phyloP scores from a whole-genome alignment of 2,113 vertebrate species.

The Phyllostomus hastatus region DNA sequence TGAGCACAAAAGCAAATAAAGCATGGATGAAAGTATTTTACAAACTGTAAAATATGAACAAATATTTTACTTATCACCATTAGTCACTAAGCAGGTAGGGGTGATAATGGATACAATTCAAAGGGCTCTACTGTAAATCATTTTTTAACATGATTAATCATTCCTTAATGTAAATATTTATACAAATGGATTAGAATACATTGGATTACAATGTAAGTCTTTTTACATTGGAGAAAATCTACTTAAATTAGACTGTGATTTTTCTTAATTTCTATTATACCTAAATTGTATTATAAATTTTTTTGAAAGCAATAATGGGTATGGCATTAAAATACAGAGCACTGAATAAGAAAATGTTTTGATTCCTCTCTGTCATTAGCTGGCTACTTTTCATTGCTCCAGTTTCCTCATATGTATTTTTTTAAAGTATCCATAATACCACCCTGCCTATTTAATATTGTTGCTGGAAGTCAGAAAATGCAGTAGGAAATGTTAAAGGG shows the following conservation, averaged over 20 bases:
- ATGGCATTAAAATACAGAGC: slow-evolving; percentile 1
- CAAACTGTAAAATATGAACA: slow-evolving; percentile 7
- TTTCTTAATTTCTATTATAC: slow-evolving; percentile 18
- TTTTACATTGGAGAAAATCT: background rate
- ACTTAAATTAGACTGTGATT: slow-evolving; percentile 22
- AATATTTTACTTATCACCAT: background rate
- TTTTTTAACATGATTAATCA: slow-evolving; percentile 39
- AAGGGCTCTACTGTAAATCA: background rate
- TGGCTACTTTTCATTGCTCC: slow-evolving; percentile 10
- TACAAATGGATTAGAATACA: slow-evolving; percentile 7
- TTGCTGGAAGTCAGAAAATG: background rate
- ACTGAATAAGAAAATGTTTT: background rate
- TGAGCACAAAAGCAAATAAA: slow-evolving; percentile 35
- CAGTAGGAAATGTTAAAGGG: too few species aligned
- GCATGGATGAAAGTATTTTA: background rate
- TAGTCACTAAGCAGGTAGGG: background rate
- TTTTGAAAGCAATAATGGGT: background rate
- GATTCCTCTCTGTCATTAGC: slow-evolving; percentile 14
- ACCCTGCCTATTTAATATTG: slow-evolving; percentile 19
- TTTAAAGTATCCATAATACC: background rate
- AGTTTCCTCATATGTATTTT: slow-evolving; percentile 10
- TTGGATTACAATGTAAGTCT: background rate
- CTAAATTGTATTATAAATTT: slow-evolving; percentile 2
- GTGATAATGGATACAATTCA: slow-evolving; percentile 26
- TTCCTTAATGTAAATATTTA: slow-evolving; percentile 34